Evolutionary conservation across 2,888 invertebrate species (phyloP), one percentile per base, ranked within the genome.

Genomic region (Pyrochroa serraticornis): DNA sequence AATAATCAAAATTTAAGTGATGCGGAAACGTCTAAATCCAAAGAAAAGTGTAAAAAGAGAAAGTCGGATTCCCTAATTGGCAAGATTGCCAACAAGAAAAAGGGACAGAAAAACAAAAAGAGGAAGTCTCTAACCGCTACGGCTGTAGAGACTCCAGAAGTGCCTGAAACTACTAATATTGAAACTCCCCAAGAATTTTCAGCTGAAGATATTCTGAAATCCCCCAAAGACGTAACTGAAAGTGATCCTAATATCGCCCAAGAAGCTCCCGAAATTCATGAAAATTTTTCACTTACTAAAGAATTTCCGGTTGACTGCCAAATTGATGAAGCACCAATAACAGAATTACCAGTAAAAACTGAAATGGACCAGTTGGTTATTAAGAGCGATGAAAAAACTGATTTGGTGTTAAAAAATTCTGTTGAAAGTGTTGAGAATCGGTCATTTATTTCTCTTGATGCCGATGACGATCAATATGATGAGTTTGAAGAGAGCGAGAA

Each of bases 101-200:
- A 58, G 42, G 50, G 48, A n/a, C 57, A 59, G 34, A 65, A 59
- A 33, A 55, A 45, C 32, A 58, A 55, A 45, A 61, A 62, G 36
- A 49, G 42, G 9, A 52, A 53, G 43, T 35, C 39, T 8, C 10
- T 13, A n/a, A n/a, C 8, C 7, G 51, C 36, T 13, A 34, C 47
- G 30, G 45, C 36, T 31, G 33, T n/a, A 38, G 39, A 10, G 14
- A 14, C n/a, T 7, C 7, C 3, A 35, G 30, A 42, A 6, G 2
- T 33, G 6, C 6, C 42, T 9, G 43, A 50, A 8, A 33, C 13
- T 7, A 10, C 46, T 36, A 5, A n/a, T 13, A 35, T 50, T 1
- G 33, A 14, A 22, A n/a, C 9, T 8, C 33, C 42, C 30, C 30
- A 10, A 6, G 32, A 32, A 37, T 36, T 37, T 2, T 9, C 37